phyloP scores from a whole-genome alignment of 2,113 vertebrate genomes.

The Lepidothrix coronata region DNA sequence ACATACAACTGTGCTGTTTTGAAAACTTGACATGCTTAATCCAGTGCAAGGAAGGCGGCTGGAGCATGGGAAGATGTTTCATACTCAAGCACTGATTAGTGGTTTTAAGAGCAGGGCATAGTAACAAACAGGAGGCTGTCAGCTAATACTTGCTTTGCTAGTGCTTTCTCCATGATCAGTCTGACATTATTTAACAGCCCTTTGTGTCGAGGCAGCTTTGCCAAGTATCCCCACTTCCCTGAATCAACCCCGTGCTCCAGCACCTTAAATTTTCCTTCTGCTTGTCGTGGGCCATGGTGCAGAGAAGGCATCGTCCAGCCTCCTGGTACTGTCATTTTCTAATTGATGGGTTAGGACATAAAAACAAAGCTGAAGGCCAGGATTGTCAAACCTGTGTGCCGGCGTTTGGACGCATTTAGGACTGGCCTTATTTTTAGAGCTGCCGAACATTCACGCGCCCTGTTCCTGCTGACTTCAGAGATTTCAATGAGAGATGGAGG shows the following conservation, averaged over 20 bases:
- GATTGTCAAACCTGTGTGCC: not conserved
- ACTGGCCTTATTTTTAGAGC: slow-evolving; percentile 42
- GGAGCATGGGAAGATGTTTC: not conserved
- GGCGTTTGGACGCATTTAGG: not conserved
- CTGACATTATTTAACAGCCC: not conserved
- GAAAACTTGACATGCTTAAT: not conserved
- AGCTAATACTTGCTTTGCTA: not conserved
- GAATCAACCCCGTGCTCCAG: not conserved
- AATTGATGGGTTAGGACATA: not conserved
- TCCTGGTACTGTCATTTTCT: slow-evolving; percentile 5
- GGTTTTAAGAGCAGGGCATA: not conserved
- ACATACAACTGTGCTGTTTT: not conserved
- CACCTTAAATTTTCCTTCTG: not conserved
- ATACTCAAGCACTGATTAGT: not conserved
- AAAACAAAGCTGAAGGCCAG: slow-evolving; percentile 41
- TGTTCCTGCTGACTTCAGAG: slow-evolving; percentile 39
- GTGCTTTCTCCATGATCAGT: not conserved
- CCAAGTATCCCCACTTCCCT: not conserved
- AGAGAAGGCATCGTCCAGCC: not conserved
- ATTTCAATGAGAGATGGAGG: slow-evolving; percentile 52
- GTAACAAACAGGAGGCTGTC: not conserved
- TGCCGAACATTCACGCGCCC: not conserved
- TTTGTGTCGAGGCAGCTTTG: not conserved
- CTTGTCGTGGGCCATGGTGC: not conserved
- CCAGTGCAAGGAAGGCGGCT: not conserved